A percentile compares a stretch with the other conserved stretches of the same genome.
These are phyloP conservation scores for Paramormyrops kingsleyae DNA, from an alignment of 2,113 vertebrate genomes.

Conservation along the genomic window DNA sequence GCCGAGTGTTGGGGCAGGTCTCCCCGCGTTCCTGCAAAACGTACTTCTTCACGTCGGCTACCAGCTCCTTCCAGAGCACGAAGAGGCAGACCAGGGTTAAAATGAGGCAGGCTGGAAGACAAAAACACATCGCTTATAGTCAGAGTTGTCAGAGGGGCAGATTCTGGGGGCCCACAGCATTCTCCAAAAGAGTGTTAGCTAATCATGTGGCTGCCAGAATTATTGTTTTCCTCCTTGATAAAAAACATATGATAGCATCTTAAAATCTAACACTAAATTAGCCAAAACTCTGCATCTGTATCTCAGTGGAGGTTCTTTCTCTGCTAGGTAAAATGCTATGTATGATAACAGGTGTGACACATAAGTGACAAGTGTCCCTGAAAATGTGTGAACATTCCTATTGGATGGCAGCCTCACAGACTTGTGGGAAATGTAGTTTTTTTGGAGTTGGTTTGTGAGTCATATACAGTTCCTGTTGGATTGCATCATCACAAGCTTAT, in stretches of 20 bases:
- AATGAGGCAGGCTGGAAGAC: constrained; percentile 63
- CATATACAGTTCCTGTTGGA: background rate
- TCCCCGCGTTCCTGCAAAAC: constrained; percentile 70
- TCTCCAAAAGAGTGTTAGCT: background rate
- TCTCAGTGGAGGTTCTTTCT: background rate
- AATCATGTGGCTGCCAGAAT: background rate
- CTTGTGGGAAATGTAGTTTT: background rate
- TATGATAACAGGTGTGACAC: background rate
- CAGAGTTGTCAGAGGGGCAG: background rate
- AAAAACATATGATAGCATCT: background rate
- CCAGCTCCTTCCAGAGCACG: constrained; percentile 78
- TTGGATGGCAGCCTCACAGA: background rate
- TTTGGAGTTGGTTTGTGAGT: background rate
- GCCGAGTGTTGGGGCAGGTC: constrained; percentile 43
- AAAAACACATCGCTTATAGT: background rate
- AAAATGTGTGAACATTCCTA: background rate
- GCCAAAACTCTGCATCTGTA: background rate
- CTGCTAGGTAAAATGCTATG: background rate
- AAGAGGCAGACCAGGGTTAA: constrained; percentile 67
- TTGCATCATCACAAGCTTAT: background rate
- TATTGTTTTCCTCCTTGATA: background rate
- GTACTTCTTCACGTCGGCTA: constrained; percentile 69
- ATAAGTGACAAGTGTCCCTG: background rate
- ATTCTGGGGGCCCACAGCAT: background rate
- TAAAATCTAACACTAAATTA: background rate